Evolutionary conservation across 2,113 vertebrate genomes (phyloP).

Genomic region (Anguilla japonica): DNA sequence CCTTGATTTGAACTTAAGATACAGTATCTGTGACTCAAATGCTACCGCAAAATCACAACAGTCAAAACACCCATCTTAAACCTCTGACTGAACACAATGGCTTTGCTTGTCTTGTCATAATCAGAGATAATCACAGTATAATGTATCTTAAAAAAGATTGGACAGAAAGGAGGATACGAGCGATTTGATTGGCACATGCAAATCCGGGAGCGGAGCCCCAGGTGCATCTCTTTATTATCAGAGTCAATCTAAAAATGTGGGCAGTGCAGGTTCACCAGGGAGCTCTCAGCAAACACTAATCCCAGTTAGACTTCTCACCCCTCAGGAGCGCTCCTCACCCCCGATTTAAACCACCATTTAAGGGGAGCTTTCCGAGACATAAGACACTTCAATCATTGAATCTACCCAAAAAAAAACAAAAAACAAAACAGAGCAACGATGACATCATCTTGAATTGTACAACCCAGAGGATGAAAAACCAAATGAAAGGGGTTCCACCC

Average conservation of each 20-base stretch:
- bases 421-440: constrained; percentile 33
- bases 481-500: constrained; percentile 39
- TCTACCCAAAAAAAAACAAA: constrained; percentile 31
- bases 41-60: not conserved
- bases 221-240: constrained; percentile 45
- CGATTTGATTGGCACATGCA: constrained; percentile 48
- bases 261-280: not conserved
- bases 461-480: constrained; percentile 45
- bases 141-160: not conserved
- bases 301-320: not conserved
- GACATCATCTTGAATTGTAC: constrained; percentile 37
- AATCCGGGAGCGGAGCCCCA: constrained; percentile 36
- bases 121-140: not conserved
- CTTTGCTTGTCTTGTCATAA: not conserved
- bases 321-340: not conserved
- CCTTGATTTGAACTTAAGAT: not conserved
- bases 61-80: not conserved
- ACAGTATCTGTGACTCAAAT: not conserved
- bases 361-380: not conserved
- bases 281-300: not conserved
- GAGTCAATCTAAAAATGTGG: constrained; percentile 44
- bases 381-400: constrained; percentile 38
- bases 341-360: not conserved
- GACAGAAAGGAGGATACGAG: constrained; percentile 29
- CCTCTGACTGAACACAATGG: not conserved